Evolutionary conservation across 2,797 vertebrate genomes (phyloP).

Genomic region (Hemibagrus guttatus): DNA sequence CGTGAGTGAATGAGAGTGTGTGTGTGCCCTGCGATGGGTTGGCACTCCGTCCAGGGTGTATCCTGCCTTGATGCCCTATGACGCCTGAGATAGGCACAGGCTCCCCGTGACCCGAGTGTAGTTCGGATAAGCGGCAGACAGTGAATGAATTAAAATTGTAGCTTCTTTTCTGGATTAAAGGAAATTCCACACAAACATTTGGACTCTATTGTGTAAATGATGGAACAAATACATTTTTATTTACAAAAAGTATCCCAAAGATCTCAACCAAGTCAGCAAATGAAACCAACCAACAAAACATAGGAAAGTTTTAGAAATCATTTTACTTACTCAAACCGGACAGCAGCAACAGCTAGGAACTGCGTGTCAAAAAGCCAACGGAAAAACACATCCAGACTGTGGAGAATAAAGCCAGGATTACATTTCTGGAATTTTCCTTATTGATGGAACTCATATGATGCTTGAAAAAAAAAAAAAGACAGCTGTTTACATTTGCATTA

Average conservation of each 20-base stretch:
- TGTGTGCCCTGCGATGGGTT: too few relatives aligned
- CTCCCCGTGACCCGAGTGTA: too few relatives aligned
- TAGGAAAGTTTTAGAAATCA: not conserved
- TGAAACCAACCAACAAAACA: not conserved
- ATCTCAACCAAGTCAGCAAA: not conserved
- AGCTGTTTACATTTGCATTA: not conserved
- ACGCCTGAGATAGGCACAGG: too few relatives aligned
- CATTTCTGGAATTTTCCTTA: not conserved
- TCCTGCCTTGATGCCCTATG: too few relatives aligned
- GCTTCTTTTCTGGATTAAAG: too few relatives aligned
- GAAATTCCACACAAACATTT: too few relatives aligned
- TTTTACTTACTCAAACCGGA: slow-evolving; percentile 92
- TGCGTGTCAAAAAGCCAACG: slow-evolving; percentile 96
- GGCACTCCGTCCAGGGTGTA: too few relatives aligned
- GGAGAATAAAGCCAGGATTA: slow-evolving; percentile 27
- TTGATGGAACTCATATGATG: not conserved
- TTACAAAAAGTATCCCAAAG: not conserved
- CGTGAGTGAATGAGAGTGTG: too few relatives aligned
- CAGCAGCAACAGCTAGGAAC: slow-evolving; percentile 83
- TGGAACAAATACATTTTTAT: not conserved
- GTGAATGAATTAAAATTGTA: too few relatives aligned
- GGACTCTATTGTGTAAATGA: not conserved
- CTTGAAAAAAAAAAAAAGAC: not conserved
- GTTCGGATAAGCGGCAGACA: too few relatives aligned
- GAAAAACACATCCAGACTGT: slow-evolving; percentile 94